phyloP scores from a whole-genome alignment of 2,113 vertebrate species.

The Datnioides undecimradiatus region DNA sequence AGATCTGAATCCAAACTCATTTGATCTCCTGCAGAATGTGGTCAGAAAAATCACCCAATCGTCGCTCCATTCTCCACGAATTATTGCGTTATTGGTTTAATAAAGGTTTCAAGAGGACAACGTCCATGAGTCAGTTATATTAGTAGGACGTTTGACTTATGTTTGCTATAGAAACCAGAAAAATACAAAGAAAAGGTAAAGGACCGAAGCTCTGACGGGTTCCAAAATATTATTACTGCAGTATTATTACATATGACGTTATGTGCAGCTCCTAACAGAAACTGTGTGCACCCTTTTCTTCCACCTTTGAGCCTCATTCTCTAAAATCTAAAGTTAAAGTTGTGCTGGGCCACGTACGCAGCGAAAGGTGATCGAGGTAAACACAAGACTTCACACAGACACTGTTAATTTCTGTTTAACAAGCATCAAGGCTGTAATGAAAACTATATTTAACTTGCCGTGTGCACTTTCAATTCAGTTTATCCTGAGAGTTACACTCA shows the following conservation, averaged over 20 bases:
- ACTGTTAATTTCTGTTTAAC: background rate
- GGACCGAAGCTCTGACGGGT: background rate
- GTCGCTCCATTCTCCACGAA: background rate
- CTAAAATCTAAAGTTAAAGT: background rate
- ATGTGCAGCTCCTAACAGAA: constrained; percentile 8
- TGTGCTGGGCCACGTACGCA: background rate
- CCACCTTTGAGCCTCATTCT: background rate
- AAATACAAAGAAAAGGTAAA: background rate
- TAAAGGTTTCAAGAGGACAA: constrained; percentile 5
- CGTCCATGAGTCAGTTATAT: background rate
- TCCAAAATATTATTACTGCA: background rate
- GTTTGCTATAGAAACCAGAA: background rate
- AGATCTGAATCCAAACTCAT: constrained; percentile 52
- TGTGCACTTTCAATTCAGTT: background rate
- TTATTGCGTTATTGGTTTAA: background rate
- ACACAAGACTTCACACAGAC: background rate
- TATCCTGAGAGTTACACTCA: background rate
- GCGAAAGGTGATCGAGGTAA: background rate
- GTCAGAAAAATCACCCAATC: constrained; percentile 17
- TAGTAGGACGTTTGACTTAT: background rate
- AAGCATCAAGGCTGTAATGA: background rate
- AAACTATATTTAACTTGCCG: background rate
- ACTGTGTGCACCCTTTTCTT: background rate
- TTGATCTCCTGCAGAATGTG: constrained; percentile 49
- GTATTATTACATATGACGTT: no score